Evolutionary conservation across 1,140 invertebrate genomes (phyloP).

Genomic region (Drosophila leontia): DNA sequence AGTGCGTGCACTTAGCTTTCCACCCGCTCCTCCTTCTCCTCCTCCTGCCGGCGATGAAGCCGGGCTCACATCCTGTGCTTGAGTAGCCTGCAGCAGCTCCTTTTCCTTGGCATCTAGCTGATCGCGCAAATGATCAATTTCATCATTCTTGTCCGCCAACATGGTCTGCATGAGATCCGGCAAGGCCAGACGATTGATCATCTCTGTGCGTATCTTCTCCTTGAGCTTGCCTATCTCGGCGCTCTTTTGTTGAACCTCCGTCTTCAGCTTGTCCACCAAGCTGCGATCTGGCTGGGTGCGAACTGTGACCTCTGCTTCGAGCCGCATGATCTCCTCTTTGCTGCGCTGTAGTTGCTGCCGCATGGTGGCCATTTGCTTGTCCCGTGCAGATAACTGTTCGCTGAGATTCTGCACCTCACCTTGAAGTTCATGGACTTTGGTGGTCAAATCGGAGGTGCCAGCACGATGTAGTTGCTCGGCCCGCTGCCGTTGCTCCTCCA

Average conservation of each 20-base stretch:
- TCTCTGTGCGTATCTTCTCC: slow-evolving; percentile 85
- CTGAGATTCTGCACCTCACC: slow-evolving; percentile 86
- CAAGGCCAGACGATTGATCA: slow-evolving; percentile 85
- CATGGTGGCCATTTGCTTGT: slow-evolving; percentile 86
- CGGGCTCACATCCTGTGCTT: slow-evolving; percentile 51
- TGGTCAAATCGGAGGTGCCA: slow-evolving; percentile 88
- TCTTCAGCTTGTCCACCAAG: slow-evolving; percentile 86
- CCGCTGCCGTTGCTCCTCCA: slow-evolving; percentile 91
- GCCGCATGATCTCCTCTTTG: slow-evolving; percentile 78
- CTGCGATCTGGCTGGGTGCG: slow-evolving; percentile 85
- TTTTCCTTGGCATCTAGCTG: slow-evolving; percentile 84
- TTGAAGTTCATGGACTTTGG: slow-evolving; percentile 89
- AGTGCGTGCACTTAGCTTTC: slow-evolving; percentile 87
- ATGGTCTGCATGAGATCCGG: slow-evolving; percentile 88
- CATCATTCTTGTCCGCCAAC: slow-evolving; percentile 89
- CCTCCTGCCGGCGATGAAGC: slow-evolving; percentile 36
- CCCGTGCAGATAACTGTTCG: slow-evolving; percentile 87
- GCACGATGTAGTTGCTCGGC: slow-evolving; percentile 89
- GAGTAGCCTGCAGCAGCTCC: slow-evolving; percentile 58
- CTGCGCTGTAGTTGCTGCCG: slow-evolving; percentile 84
- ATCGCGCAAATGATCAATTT: slow-evolving; percentile 88
- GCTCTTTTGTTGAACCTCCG: slow-evolving; percentile 86
- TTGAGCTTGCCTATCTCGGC: slow-evolving; percentile 86
- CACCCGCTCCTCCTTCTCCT: slow-evolving; percentile 11
- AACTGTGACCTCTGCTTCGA: slow-evolving; percentile 86